These are phyloP conservation scores for Sipha flava DNA, from an alignment of 1,140 invertebrate species.

Conservation along the genomic window DNA sequence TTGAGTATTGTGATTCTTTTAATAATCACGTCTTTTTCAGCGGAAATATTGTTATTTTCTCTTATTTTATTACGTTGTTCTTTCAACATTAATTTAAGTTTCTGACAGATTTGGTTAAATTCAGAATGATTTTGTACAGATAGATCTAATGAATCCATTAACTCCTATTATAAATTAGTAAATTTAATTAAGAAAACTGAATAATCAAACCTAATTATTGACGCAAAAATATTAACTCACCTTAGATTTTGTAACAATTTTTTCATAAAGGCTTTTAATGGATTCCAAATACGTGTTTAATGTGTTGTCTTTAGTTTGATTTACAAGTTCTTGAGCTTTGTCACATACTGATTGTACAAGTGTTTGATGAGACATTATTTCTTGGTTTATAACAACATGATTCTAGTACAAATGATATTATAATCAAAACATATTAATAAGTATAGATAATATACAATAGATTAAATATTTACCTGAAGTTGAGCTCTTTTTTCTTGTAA, in stretches of 20 bases:
- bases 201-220: no score
- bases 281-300: slow-evolving; percentile 78
- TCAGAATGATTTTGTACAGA: slow-evolving; percentile 79
- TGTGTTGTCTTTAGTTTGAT: slow-evolving; percentile 79
- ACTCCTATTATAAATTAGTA: slow-evolving; percentile 46
- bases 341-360: slow-evolving; percentile 84
- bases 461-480: slow-evolving; percentile 49
- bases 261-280: slow-evolving; percentile 79
- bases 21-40: slow-evolving; percentile 69
- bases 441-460: neutral
- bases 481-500: slow-evolving; percentile 90
- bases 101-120: slow-evolving; percentile 60
- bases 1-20: slow-evolving; percentile 63
- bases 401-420: slow-evolving; percentile 50
- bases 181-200: no score
- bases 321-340: slow-evolving; percentile 79
- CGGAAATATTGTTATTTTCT: slow-evolving; percentile 66
- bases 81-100: slow-evolving; percentile 69
- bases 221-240: no score
- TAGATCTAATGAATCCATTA: slow-evolving; percentile 73
- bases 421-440: neutral
- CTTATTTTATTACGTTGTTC: slow-evolving; percentile 65
- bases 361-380: slow-evolving; percentile 84
- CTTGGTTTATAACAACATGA: slow-evolving; percentile 89
- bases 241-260: slow-evolving; percentile 78